Conservation (phyloP, 2,797 vertebrate genomes). For the Sebastes reedi region DNA sequence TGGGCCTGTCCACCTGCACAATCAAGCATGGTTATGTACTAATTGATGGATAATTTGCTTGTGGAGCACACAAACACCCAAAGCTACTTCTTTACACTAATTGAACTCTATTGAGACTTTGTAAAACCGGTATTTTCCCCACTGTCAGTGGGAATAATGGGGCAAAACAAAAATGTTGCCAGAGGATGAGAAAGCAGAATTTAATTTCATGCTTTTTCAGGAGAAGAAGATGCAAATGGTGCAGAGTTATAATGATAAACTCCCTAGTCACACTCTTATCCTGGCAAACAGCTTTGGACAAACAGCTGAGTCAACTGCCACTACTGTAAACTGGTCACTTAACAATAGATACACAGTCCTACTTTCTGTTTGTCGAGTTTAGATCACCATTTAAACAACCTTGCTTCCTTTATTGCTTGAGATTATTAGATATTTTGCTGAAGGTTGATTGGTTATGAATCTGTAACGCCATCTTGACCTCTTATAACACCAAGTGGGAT, state of each 20-base stretch:
- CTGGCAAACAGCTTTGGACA: background rate
- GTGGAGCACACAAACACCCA: background rate
- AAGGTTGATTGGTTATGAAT: background rate
- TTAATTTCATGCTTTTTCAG: background rate
- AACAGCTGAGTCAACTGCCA: background rate
- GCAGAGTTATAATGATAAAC: background rate
- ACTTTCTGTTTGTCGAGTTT: background rate
- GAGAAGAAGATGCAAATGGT: background rate
- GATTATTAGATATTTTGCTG: background rate
- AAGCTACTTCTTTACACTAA: constrained; percentile 4
- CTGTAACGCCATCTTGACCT: background rate
- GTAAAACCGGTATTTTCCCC: background rate
- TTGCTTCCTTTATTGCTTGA: background rate
- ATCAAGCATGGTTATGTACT: constrained; percentile 10
- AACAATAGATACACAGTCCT: background rate
- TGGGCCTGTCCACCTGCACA: constrained; percentile 19
- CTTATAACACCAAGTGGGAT: background rate
- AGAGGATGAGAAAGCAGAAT: background rate
- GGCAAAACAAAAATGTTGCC: background rate
- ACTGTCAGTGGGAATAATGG: background rate
- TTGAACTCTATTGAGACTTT: background rate
- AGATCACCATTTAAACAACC: background rate
- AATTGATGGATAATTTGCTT: constrained; percentile 14
- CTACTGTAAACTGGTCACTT: background rate
- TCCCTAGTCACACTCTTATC: background rate